Conservation (phyloP, 2,113 vertebrate genomes). For the Labeo catla region DNA sequence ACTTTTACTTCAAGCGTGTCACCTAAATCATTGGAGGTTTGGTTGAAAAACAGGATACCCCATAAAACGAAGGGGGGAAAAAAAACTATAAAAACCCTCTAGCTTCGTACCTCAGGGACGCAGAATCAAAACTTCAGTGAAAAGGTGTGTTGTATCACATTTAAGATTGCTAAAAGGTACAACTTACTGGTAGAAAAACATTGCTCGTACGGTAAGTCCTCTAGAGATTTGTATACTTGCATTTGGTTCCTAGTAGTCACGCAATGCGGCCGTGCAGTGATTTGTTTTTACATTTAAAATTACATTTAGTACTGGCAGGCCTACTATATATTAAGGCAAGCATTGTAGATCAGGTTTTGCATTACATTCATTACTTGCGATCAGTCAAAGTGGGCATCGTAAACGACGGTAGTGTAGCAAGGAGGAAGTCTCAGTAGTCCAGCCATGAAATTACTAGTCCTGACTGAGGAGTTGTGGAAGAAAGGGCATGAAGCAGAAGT, state of each 20-base stretch:
- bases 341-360: conserved; percentile 3
- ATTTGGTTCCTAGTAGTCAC: not conserved
- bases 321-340: not conserved
- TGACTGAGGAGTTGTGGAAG: not conserved
- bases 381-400: not conserved
- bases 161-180: not conserved
- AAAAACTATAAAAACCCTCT: not conserved
- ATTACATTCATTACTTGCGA: not conserved
- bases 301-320: not conserved
- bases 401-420: not conserved
- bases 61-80: not conserved
- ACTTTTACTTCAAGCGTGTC: conserved; percentile 32
- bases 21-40: conserved; percentile 30
- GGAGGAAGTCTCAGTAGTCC: conserved; percentile 3
- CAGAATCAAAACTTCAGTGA: conserved; percentile 6
- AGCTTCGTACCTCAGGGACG: not conserved
- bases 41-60: conserved; percentile 22
- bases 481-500: not conserved
- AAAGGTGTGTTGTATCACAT: conserved; percentile 21
- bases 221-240: not conserved
- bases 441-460: conserved; percentile 8
- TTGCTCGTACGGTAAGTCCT: not conserved
- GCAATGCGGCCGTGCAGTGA: not conserved
- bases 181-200: not conserved
- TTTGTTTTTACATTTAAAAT: not conserved